Conservation (phyloP, 2,888 invertebrate genomes). For the Chloroclysta siterata region DNA sequence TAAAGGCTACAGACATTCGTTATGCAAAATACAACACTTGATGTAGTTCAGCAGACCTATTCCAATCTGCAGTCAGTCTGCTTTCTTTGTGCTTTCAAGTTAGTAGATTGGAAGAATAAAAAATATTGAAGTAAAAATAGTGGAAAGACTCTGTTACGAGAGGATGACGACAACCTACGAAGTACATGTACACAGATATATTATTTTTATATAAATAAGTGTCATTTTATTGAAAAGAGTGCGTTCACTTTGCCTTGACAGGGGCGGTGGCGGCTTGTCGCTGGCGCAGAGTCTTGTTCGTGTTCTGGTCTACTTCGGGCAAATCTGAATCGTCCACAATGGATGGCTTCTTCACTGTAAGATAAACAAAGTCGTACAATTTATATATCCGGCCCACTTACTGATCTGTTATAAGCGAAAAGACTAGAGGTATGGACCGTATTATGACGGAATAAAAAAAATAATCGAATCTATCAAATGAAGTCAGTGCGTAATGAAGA, state of each 20-base stretch:
- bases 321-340: conserved; percentile 92
- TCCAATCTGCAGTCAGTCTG: conserved; percentile 33
- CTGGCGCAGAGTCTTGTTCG: conserved; percentile 89
- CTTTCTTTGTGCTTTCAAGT: conserved; percentile 49
- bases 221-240: conserved; percentile 31
- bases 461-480: too few species aligned
- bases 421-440: too few species aligned
- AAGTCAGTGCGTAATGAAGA: too few species aligned
- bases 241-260: conserved; percentile 85
- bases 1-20: conserved; percentile 36
- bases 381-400: background rate
- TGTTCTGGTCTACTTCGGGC: conserved; percentile 97
- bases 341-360: conserved; percentile 86
- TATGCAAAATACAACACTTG: conserved; percentile 38
- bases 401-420: too few species aligned
- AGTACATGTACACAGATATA: conserved; percentile 33
- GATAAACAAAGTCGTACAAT: conserved; percentile 45
- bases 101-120: conserved; percentile 38
- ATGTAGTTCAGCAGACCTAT: conserved; percentile 25
- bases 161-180: conserved; percentile 64
- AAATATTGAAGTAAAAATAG: conserved; percentile 49
- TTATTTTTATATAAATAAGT: conserved; percentile 29
- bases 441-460: too few species aligned
- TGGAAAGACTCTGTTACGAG: conserved; percentile 64
- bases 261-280: conserved; percentile 76